Evolutionary conservation across 2,888 invertebrate genomes (phyloP).

Genomic region (Metacarcinus magister): DNA sequence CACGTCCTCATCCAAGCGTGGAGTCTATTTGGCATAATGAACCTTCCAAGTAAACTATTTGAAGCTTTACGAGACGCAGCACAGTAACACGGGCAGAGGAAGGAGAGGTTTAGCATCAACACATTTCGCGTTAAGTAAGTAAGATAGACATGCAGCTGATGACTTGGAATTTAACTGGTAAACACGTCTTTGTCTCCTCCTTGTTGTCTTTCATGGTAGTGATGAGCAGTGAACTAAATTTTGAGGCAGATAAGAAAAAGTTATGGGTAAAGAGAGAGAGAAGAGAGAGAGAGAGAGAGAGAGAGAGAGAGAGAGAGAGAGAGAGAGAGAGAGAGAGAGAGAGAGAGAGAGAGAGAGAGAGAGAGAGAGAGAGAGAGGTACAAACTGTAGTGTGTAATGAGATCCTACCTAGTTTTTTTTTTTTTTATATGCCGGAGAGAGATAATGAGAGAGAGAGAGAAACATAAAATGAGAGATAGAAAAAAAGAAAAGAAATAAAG

Average conservation of each 20-base stretch:
- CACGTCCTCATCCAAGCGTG: background rate
- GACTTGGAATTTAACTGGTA: background rate
- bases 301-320: slow-evolving; percentile 36
- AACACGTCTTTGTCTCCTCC: background rate
- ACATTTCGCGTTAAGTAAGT: background rate
- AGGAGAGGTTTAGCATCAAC: background rate
- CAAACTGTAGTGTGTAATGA: too few species aligned
- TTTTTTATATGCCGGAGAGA: too few species aligned
- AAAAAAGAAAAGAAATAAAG: background rate
- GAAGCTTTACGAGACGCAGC: background rate
- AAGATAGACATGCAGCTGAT: background rate
- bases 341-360: background rate
- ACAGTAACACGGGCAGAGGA: background rate
- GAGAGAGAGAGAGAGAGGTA: background rate
- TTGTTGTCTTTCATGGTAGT: background rate
- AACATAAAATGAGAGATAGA: background rate
- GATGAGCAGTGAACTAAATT: background rate
- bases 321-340: slow-evolving; percentile 7
- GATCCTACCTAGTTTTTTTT: too few species aligned
- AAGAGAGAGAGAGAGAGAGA: slow-evolving; percentile 48
- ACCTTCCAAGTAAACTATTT: too few species aligned
- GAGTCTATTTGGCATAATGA: background rate
- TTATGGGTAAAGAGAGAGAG: background rate
- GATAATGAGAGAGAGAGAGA: background rate
- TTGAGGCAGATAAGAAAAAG: background rate